A percentile compares a stretch with the other conserved stretches of the same genome.
Conservation (phyloP, 2,888 invertebrate species). For the Sphinx pinastri region DNA sequence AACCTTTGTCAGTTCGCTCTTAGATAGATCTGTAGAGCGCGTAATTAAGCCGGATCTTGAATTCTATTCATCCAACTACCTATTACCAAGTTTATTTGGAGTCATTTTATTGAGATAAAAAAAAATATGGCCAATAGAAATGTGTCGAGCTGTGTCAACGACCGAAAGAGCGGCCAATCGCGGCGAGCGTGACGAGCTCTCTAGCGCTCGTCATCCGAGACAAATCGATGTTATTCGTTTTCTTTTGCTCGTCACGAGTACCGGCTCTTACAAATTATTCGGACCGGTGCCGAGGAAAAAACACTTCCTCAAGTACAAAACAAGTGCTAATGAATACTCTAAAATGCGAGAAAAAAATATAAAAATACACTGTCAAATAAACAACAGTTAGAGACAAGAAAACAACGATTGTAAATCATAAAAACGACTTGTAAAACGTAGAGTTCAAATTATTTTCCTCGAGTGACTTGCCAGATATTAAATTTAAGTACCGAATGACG, state of each 20-base stretch:
- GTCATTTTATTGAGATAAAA: conserved; percentile 24
- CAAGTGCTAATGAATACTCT: neutral
- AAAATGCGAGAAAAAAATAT: neutral
- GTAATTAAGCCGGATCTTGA: neutral
- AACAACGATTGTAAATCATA: conserved; percentile 2
- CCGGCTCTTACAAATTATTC: conserved; percentile 41
- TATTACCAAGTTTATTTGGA: neutral
- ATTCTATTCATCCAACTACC: neutral
- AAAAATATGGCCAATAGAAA: conserved; percentile 41
- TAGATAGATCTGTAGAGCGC: neutral
- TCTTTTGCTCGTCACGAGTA: conserved; percentile 60
- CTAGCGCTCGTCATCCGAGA: conserved; percentile 68
- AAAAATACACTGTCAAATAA: neutral
- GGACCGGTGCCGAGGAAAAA: conserved; percentile 5
- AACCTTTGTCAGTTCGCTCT: too few species aligned
- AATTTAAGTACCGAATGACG: neutral
- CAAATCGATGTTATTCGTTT: conserved; percentile 65
- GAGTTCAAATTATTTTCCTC: neutral
- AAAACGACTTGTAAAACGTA: neutral
- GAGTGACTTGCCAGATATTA: neutral
- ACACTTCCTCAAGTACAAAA: neutral
- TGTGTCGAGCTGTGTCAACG: conserved; percentile 64
- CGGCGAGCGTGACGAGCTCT: conserved; percentile 55
- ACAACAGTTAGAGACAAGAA: neutral
- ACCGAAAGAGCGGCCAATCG: conserved; percentile 64